Conservation (phyloP, 2,888 invertebrate genomes). For the Pimpla rufipes region DNA sequence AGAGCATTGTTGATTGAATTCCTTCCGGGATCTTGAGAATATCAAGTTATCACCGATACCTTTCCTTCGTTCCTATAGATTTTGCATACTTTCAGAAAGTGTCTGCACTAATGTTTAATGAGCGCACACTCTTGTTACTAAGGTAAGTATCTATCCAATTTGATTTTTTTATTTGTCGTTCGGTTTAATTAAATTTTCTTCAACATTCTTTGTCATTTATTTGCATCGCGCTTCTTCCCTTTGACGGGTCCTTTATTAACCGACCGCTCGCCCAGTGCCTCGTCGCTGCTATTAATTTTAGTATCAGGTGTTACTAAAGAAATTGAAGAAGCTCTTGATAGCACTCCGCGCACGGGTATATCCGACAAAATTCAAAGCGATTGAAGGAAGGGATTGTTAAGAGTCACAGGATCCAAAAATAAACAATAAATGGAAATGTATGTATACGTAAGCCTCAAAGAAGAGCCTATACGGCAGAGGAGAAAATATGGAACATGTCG, state of each 20-base stretch:
- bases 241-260: neutral
- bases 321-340: too few relatives aligned
- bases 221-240: neutral
- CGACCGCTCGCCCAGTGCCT: neutral
- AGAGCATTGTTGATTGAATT: neutral
- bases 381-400: too few relatives aligned
- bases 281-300: too few relatives aligned
- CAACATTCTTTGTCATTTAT: neutral
- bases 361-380: too few relatives aligned
- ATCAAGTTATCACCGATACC: neutral
- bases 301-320: too few relatives aligned
- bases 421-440: too few relatives aligned
- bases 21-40: neutral
- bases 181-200: neutral
- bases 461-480: too few relatives aligned
- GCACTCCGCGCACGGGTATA: too few relatives aligned
- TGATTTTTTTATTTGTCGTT: slow-evolving; percentile 42
- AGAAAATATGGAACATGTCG: too few relatives aligned
- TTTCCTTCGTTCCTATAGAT: neutral
- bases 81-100: slow-evolving; percentile 41
- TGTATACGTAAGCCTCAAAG: too few relatives aligned
- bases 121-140: slow-evolving; percentile 42
- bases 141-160: slow-evolving; percentile 62
- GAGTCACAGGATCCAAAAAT: too few relatives aligned
- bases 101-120: slow-evolving; percentile 39